These are phyloP conservation scores for Amphipyra tragopoginis DNA, from an alignment of 2,888 invertebrate species.

Conservation along the genomic window DNA sequence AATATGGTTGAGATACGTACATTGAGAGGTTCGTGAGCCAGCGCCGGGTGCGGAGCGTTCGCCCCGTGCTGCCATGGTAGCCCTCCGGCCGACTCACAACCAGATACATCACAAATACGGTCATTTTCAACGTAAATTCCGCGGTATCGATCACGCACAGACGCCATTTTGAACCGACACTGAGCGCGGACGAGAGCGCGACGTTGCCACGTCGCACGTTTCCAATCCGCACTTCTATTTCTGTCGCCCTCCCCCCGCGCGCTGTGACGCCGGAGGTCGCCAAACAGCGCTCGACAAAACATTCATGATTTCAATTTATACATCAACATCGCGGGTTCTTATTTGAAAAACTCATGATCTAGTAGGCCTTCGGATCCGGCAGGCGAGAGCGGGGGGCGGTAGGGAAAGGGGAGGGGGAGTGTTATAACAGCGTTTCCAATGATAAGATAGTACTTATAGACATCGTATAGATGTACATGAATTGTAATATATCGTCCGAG, in stretches of 20 bases:
- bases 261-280: slow-evolving; percentile 77
- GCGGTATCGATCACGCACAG: slow-evolving; percentile 90
- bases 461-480: slow-evolving; percentile 69
- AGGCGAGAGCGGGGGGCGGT: slow-evolving; percentile 48
- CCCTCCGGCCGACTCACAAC: slow-evolving; percentile 86
- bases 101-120: slow-evolving; percentile 85
- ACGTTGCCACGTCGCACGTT: slow-evolving; percentile 88
- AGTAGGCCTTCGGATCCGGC: slow-evolving; percentile 66
- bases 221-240: slow-evolving; percentile 87
- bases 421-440: slow-evolving; percentile 71
- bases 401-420: slow-evolving; percentile 53
- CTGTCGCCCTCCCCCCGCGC: slow-evolving; percentile 74
- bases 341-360: slow-evolving; percentile 78
- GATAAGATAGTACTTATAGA: slow-evolving; percentile 79
- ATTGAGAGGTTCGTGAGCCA: slow-evolving; percentile 83
- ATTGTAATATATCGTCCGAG: slow-evolving; percentile 71
- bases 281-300: slow-evolving; percentile 84
- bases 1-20: slow-evolving; percentile 89
- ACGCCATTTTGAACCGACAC: slow-evolving; percentile 90
- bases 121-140: slow-evolving; percentile 86
- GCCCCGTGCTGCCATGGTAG: slow-evolving; percentile 83
- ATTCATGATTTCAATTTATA: slow-evolving; percentile 76
- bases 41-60: slow-evolving; percentile 77
- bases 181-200: slow-evolving; percentile 81
- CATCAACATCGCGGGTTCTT: slow-evolving; percentile 70